phyloP scores from a whole-genome alignment of 2,797 vertebrate species.

The Eptatretus atami region DNA sequence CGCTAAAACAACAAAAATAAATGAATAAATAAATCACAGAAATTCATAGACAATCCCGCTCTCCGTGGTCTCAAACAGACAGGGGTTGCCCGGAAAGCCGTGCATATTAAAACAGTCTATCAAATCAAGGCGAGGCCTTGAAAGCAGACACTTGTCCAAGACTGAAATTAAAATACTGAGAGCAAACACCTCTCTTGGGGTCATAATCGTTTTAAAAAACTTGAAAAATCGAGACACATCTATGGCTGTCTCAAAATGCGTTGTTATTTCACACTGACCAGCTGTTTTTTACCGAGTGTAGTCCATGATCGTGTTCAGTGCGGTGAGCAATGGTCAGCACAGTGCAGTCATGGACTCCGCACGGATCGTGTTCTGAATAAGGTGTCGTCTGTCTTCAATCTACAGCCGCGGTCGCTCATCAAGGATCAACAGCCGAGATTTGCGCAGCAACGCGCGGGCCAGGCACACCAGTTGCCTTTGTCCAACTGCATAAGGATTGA shows the following conservation, averaged over 20 bases:
- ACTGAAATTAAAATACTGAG: no score
- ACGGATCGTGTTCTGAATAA: conserved; percentile 68
- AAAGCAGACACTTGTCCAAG: no score
- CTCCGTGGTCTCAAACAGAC: no score
- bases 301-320: conserved; percentile 82
- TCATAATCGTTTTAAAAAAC: not conserved
- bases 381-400: conserved; percentile 68
- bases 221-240: not conserved
- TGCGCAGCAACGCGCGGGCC: conserved; percentile 61
- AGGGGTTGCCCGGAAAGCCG: no score
- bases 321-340: conserved; percentile 76
- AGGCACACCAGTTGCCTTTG: conserved; percentile 73
- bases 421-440: conserved; percentile 59
- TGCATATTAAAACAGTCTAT: no score
- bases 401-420: conserved; percentile 85
- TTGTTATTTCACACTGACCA: not conserved
- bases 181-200: not conserved
- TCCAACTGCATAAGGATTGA: conserved; percentile 25
- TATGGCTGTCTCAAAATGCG: no score
- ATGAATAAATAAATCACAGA: no score
- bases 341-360: conserved; percentile 48
- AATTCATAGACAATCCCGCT: no score
- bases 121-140: no score
- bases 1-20: not conserved
- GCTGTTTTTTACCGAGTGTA: conserved; percentile 28